Percentiles rank a stretch among this genome's conserved stretches.
Evolutionary conservation across 92 coral and sea anemone genomes (phyloP).

Genomic region (Phymanthus crucifer): DNA sequence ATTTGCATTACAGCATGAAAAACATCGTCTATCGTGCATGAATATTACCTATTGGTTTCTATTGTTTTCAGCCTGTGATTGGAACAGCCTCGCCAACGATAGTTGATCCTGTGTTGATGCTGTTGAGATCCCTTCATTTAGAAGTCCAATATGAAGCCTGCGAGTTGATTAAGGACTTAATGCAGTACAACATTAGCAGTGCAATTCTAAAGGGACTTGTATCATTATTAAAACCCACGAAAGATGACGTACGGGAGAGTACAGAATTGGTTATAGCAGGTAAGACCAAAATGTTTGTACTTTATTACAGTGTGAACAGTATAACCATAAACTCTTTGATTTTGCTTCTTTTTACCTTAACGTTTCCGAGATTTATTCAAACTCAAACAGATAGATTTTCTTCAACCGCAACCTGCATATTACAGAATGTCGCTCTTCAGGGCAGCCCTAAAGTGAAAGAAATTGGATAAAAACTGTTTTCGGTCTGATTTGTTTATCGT

Average conservation of each 20-base stretch:
- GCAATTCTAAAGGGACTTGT: constrained; percentile 85
- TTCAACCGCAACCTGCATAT: no score
- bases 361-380: no score
- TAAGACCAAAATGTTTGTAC: neutral
- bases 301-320: no score
- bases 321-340: no score
- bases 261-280: constrained; percentile 70
- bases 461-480: no score
- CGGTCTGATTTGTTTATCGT: no score
- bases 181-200: constrained; percentile 77
- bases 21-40: no score
- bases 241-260: constrained; percentile 88
- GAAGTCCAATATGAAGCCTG: constrained; percentile 98
- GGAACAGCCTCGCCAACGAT: constrained; percentile 86
- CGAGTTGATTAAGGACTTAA: constrained; percentile 91
- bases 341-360: no score
- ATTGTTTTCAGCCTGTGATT: constrained; percentile 82
- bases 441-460: no score
- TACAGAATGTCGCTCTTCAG: no score
- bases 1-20: no score
- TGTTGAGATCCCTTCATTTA: constrained; percentile 87
- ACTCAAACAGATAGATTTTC: no score
- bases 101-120: constrained; percentile 87
- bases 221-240: constrained; percentile 80
- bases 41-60: neutral